These are phyloP conservation scores for Molossus alvarezi DNA, from an alignment of 2,797 vertebrate species.

Conservation along the genomic window DNA sequence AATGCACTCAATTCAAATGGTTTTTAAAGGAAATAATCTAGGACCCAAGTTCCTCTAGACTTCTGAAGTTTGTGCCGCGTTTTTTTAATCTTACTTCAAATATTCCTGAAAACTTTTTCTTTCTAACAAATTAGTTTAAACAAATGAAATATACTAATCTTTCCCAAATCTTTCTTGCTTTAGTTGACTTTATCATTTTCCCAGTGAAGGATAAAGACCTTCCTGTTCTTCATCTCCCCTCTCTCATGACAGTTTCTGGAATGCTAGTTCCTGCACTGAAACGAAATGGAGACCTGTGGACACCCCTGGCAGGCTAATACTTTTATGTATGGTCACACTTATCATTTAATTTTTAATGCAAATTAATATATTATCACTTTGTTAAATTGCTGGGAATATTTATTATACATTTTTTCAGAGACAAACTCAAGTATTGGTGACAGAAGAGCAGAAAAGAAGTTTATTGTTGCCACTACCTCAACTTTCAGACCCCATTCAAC, in stretches of 20 bases:
- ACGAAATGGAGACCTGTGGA: neutral
- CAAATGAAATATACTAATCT: slow-evolving; percentile 1
- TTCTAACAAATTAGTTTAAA: slow-evolving; percentile 57
- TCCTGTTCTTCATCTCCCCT: neutral
- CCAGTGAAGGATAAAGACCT: neutral
- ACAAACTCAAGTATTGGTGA: neutral
- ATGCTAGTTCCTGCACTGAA: neutral
- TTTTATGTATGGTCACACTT: neutral
- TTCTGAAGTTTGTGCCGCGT: slow-evolving; percentile 34
- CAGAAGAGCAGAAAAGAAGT: neutral
- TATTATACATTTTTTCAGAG: slow-evolving; percentile 30
- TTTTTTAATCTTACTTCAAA: slow-evolving; percentile 57
- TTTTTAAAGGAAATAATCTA: slow-evolving; percentile 52
- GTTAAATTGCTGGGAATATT: slow-evolving; percentile 41
- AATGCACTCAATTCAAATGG: neutral
- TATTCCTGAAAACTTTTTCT: neutral
- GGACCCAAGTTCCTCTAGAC: neutral
- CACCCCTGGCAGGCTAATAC: neutral
- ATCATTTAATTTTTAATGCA: slow-evolving; percentile 18
- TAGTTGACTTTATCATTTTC: neutral
- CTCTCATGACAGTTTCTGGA: neutral
- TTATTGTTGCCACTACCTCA: neutral
- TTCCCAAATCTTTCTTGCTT: slow-evolving; percentile 23
- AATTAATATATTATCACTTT: slow-evolving; percentile 16
- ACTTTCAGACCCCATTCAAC: neutral